Percentiles rank a stretch among this genome's conserved stretches.
Evolutionary conservation across 2,113 vertebrate genomes (phyloP).

Genomic region (Laticauda colubrina): DNA sequence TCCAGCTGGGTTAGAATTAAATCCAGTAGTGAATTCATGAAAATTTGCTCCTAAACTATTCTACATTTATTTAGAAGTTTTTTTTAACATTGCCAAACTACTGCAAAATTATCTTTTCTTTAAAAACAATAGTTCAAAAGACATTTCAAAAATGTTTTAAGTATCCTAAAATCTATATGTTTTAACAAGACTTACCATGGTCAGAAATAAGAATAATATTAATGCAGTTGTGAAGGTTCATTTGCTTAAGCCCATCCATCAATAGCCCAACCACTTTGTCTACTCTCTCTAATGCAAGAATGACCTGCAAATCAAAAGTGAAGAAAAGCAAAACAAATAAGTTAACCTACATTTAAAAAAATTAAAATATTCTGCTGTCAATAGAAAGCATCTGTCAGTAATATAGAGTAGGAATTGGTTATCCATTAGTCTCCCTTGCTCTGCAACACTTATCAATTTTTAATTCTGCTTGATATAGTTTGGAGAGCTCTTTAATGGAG

Average conservation of each 20-base stretch:
- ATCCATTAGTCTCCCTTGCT: no score
- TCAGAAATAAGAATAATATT: constrained; percentile 90
- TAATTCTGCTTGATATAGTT: background rate
- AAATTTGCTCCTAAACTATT: background rate
- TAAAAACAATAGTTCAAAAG: background rate
- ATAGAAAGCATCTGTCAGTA: background rate
- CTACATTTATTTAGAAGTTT: background rate
- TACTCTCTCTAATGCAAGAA: constrained; percentile 79
- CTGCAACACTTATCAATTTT: background rate
- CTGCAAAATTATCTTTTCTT: background rate
- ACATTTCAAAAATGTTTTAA: background rate
- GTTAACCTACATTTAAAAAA: background rate
- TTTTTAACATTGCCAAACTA: background rate
- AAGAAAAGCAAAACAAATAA: background rate
- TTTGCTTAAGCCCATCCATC: constrained; percentile 86
- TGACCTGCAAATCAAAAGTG: constrained; percentile 73
- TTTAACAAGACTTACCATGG: constrained; percentile 79
- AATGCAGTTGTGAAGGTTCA: constrained; percentile 82
- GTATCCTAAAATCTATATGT: background rate
- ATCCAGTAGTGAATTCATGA: background rate
- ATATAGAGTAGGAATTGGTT: background rate
- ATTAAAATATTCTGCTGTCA: background rate
- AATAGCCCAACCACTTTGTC: constrained; percentile 81
- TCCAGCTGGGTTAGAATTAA: background rate
- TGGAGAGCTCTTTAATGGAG: background rate